Conservation (phyloP, 2,113 vertebrate genomes). For the Suncus etruscus region DNA sequence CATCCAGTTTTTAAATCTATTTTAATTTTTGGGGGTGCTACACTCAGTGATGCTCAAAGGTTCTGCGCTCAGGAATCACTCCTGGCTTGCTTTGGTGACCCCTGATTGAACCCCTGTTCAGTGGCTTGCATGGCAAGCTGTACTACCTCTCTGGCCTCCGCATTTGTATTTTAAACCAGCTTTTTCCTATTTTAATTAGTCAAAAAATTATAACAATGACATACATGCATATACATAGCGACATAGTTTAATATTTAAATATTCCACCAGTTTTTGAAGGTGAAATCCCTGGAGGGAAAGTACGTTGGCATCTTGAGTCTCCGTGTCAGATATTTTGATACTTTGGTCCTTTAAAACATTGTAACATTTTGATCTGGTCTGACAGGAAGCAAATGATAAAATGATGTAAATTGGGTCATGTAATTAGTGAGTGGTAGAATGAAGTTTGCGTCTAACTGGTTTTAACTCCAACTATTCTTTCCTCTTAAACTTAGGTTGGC, state of each 20-base stretch:
- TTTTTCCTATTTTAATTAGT: slow-evolving; percentile 43
- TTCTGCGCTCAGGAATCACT: too few relatives aligned
- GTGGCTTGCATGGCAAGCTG: too few relatives aligned
- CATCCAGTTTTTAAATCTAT: too few relatives aligned
- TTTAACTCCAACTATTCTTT: slow-evolving; percentile 55
- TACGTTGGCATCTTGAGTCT: background rate
- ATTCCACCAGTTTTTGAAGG: background rate
- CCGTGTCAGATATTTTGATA: slow-evolving; percentile 57
- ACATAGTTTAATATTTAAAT: background rate
- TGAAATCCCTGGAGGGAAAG: slow-evolving; percentile 31
- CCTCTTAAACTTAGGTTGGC: background rate
- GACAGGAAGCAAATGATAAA: background rate
- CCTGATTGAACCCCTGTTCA: too few relatives aligned
- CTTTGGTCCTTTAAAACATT: background rate
- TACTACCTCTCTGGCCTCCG: too few relatives aligned
- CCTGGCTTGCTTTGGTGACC: too few relatives aligned
- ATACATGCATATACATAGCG: background rate
- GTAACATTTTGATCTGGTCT: slow-evolving; percentile 61
- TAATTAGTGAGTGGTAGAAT: slow-evolving; percentile 20
- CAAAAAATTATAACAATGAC: slow-evolving; percentile 19
- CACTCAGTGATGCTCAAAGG: too few relatives aligned
- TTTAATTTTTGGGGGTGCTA: too few relatives aligned
- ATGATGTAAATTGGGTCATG: slow-evolving; percentile 8
- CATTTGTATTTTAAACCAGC: background rate
- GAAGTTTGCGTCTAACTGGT: background rate